Evolutionary conservation across 2,113 vertebrate genomes (phyloP).

Genomic region (Pterophyllum scalare): DNA sequence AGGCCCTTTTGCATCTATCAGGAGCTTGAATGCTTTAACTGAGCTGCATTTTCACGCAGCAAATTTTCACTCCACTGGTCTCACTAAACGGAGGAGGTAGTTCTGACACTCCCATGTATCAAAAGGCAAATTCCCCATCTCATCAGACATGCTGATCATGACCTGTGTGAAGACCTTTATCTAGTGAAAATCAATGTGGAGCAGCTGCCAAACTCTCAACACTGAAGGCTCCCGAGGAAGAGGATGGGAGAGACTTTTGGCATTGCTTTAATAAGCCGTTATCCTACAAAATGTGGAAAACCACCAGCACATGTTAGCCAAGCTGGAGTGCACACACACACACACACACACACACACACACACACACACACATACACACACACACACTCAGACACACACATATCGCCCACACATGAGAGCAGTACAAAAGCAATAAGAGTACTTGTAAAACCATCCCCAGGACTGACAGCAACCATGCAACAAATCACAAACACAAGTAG

Average conservation of each 20-base stretch:
- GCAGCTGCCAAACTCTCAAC: slow-evolving; percentile 22
- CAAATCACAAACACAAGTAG: slow-evolving; percentile 43
- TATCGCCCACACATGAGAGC: slow-evolving; percentile 44
- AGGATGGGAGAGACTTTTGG: slow-evolving; percentile 32
- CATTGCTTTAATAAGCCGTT: slow-evolving; percentile 19
- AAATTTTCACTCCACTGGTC: neutral
- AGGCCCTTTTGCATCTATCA: neutral
- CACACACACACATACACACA: neutral
- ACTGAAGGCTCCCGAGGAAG: neutral
- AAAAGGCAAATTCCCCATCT: neutral
- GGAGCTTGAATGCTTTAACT: neutral
- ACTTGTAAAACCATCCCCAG: slow-evolving; percentile 35
- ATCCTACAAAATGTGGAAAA: slow-evolving; percentile 24
- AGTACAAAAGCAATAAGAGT: slow-evolving; percentile 35
- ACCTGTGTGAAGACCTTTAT: slow-evolving; percentile 25
- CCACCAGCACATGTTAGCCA: slow-evolving; percentile 32
- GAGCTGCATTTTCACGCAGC: neutral
- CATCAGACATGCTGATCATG: slow-evolving; percentile 29
- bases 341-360: neutral
- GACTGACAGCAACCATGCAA: slow-evolving; percentile 45
- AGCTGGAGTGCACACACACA: neutral
- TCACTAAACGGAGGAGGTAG: slow-evolving; percentile 10
- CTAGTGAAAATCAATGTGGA: slow-evolving; percentile 31
- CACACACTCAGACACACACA: neutral
- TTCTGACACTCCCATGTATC: neutral